Evolutionary conservation across 1,140 invertebrate genomes (phyloP).

Genomic region (Theocolax elegans): DNA sequence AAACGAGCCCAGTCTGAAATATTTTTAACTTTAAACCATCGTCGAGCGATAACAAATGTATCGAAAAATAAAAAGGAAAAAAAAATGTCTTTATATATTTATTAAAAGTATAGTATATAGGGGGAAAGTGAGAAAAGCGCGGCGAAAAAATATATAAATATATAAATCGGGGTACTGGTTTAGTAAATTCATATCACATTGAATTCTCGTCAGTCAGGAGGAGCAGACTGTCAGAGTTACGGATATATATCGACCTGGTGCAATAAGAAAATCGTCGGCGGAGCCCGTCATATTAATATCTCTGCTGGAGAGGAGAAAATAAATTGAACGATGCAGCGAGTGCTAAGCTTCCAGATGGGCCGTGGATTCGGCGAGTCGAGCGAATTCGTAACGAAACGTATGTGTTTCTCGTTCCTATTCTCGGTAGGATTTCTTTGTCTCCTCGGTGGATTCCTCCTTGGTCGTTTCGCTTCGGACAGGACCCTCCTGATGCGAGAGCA

Average conservation of each 20-base stretch:
- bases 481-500: slow-evolving; percentile 52
- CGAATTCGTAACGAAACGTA: slow-evolving; percentile 68
- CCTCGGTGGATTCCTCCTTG: slow-evolving; percentile 65
- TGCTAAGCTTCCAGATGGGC: slow-evolving; percentile 62
- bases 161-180: too few species aligned
- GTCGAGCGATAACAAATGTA: too few species aligned
- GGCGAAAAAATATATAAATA: too few species aligned
- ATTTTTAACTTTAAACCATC: too few species aligned
- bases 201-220: too few species aligned
- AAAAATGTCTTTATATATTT: too few species aligned
- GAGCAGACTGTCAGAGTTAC: not conserved
- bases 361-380: slow-evolving; percentile 57
- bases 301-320: slow-evolving; percentile 16
- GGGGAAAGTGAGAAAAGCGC: too few species aligned
- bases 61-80: too few species aligned
- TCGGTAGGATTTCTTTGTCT: slow-evolving; percentile 66
- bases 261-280: slow-evolving; percentile 16
- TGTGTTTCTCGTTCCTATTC: slow-evolving; percentile 67
- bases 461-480: slow-evolving; percentile 61
- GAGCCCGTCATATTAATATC: slow-evolving; percentile 24
- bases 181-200: not conserved
- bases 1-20: too few species aligned
- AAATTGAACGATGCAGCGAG: slow-evolving; percentile 57
- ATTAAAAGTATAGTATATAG: too few species aligned
- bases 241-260: not conserved